A percentile compares a stretch with the other conserved stretches of the same genome.
These are phyloP conservation scores for Quadroppia sp. DNA, from an alignment of 2,888 invertebrate genomes.

Conservation along the genomic window DNA sequence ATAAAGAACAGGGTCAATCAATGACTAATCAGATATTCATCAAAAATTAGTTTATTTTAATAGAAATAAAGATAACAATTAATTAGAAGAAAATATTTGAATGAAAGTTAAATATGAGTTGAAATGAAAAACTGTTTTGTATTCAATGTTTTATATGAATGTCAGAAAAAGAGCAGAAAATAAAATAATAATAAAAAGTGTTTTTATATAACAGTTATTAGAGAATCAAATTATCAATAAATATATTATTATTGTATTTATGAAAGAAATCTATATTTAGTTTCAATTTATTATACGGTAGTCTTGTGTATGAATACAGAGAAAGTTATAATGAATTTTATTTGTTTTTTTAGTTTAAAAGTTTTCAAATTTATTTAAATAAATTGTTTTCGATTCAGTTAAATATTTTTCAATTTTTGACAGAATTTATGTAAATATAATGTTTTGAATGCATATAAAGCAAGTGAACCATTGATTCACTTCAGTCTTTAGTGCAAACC, in stretches of 20 bases:
- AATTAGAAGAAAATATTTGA: too few species aligned
- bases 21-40: too few species aligned
- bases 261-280: not conserved
- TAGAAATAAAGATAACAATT: too few species aligned
- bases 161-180: not conserved
- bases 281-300: not conserved
- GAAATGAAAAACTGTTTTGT: too few species aligned
- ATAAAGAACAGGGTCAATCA: too few species aligned
- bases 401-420: not conserved
- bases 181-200: not conserved
- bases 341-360: not conserved
- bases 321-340: not conserved
- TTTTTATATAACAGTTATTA: not conserved
- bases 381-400: not conserved
- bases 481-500: not conserved
- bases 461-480: not conserved
- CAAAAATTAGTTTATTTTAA: too few species aligned
- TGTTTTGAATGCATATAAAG: not conserved
- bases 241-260: not conserved
- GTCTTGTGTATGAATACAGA: slow-evolving; percentile 1
- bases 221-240: not conserved
- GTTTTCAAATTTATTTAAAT: not conserved
- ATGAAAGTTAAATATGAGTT: too few species aligned
- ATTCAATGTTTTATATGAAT: too few species aligned
- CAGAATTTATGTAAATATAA: not conserved